Evolutionary conservation across 2,888 invertebrate species (phyloP).

Genomic region (Melieria picta): DNA sequence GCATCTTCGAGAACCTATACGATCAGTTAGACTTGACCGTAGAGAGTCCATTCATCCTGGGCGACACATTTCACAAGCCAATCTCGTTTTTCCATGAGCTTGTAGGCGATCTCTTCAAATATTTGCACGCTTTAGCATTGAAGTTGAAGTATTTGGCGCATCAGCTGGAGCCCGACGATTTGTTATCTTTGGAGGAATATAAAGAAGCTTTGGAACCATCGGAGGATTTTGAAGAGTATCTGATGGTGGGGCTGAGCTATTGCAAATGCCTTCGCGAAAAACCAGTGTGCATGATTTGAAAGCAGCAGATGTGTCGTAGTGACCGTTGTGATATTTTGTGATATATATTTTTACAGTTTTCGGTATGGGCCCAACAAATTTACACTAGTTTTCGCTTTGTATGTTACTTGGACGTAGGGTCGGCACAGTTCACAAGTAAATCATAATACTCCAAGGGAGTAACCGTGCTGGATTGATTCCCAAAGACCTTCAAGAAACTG

Average conservation of each 20-base stretch:
- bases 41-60: slow-evolving; percentile 50
- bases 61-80: slow-evolving; percentile 54
- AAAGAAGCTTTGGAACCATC: slow-evolving; percentile 46
- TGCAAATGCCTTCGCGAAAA: slow-evolving; percentile 51
- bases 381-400: too few relatives aligned
- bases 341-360: too few relatives aligned
- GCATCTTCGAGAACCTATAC: slow-evolving; percentile 49
- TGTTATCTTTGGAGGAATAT: slow-evolving; percentile 53
- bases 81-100: slow-evolving; percentile 51
- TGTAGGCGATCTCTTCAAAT: slow-evolving; percentile 55
- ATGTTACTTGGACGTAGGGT: too few relatives aligned
- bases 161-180: slow-evolving; percentile 55
- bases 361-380: too few relatives aligned
- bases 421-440: too few relatives aligned
- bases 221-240: slow-evolving; percentile 55
- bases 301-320: too few relatives aligned
- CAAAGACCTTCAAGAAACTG: too few relatives aligned
- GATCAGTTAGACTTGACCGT: slow-evolving; percentile 48
- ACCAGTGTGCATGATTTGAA: slow-evolving; percentile 36
- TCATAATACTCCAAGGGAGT: too few relatives aligned
- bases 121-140: slow-evolving; percentile 49
- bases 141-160: slow-evolving; percentile 52
- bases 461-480: too few relatives aligned
- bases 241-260: slow-evolving; percentile 49
- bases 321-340: too few relatives aligned